Conservation (phyloP, 2,888 invertebrate genomes). For the Cryptosula pallasiana region DNA sequence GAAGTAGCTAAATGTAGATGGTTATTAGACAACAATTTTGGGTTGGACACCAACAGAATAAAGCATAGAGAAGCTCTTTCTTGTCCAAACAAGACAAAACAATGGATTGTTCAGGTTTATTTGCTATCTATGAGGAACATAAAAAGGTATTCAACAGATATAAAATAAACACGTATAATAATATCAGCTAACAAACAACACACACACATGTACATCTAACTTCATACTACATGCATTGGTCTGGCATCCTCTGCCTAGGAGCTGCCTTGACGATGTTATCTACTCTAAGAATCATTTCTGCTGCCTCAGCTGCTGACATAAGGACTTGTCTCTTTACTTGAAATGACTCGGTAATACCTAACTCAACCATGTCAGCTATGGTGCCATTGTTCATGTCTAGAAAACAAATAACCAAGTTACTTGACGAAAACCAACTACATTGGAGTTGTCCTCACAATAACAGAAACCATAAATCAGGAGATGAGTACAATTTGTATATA, state of each 20-base stretch:
- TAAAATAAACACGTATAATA: background rate
- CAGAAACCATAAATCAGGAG: too few relatives aligned
- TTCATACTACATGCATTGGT: conserved; percentile 62
- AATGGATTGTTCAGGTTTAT: too few relatives aligned
- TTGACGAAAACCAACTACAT: too few relatives aligned
- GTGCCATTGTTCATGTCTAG: conserved; percentile 82
- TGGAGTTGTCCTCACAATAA: too few relatives aligned
- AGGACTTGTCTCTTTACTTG: conserved; percentile 94
- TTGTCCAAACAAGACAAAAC: too few relatives aligned
- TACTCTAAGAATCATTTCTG: conserved; percentile 97
- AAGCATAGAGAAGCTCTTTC: too few relatives aligned
- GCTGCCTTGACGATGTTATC: conserved; percentile 87
- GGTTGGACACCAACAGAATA: too few relatives aligned
- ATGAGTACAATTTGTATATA: background rate
- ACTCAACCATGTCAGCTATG: conserved; percentile 79
- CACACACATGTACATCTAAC: conserved; percentile 59
- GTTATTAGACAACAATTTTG: too few relatives aligned
- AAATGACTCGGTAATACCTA: conserved; percentile 94
- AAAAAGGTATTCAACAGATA: background rate
- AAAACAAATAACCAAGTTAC: conserved; percentile 28
- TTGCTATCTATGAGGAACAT: background rate
- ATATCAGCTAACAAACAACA: background rate
- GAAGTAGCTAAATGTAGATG: too few relatives aligned
- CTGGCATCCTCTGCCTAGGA: conserved; percentile 67
- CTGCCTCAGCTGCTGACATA: conserved; percentile 89